These are phyloP conservation scores for Osmerus eperlanus DNA, from an alignment of 2,113 vertebrate genomes.

Conservation along the genomic window DNA sequence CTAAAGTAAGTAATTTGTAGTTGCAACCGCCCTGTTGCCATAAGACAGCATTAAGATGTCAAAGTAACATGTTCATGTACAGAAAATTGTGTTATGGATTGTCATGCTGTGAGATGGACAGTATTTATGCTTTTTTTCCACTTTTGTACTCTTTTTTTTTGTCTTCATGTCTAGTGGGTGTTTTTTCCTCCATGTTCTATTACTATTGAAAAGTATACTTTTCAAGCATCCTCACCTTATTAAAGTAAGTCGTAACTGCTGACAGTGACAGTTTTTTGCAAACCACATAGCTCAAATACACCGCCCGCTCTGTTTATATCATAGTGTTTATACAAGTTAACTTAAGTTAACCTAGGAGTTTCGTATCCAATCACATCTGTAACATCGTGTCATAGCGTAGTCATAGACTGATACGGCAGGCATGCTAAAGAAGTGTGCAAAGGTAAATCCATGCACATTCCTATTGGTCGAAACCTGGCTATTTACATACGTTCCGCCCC, in stretches of 20 bases:
- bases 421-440: neutral
- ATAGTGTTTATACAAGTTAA: too few relatives aligned
- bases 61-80: neutral
- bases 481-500: neutral
- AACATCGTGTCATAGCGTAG: neutral
- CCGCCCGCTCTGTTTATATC: too few relatives aligned
- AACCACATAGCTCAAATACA: too few relatives aligned
- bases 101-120: constrained; percentile 7
- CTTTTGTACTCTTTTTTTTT: neutral
- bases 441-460: neutral
- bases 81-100: neutral
- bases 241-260: neutral
- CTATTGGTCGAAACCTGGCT: neutral
- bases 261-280: too few relatives aligned
- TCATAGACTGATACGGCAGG: neutral
- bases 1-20: constrained; percentile 2
- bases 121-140: neutral
- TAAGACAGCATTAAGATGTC: neutral
- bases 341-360: too few relatives aligned
- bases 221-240: neutral
- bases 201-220: neutral
- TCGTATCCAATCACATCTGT: too few relatives aligned
- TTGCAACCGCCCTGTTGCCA: constrained; percentile 10
- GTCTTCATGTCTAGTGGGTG: neutral
- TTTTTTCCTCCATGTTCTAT: neutral